phyloP scores from a whole-genome alignment of 2,113 vertebrate species.

The Heterotis niloticus region DNA sequence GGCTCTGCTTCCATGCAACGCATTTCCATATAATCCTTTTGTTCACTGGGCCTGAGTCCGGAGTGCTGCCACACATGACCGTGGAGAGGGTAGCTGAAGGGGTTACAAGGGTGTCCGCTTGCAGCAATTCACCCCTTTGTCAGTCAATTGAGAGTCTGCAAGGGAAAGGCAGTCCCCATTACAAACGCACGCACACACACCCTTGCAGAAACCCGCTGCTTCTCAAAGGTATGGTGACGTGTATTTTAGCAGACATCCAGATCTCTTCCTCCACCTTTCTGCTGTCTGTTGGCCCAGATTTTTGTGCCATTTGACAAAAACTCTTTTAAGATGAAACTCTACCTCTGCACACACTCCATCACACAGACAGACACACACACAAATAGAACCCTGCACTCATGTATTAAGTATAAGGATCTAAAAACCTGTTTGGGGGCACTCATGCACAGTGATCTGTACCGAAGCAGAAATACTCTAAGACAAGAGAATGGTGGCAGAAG shows the following conservation, averaged over 20 bases:
- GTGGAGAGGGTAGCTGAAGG: neutral
- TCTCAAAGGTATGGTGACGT: neutral
- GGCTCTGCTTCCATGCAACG: neutral
- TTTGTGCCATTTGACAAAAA: neutral
- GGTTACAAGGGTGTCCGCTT: neutral
- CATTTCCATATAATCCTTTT: conserved; percentile 21
- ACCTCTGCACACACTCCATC: neutral
- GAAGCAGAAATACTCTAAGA: neutral
- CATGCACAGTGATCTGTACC: neutral
- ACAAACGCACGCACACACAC: neutral
- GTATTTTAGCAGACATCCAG: neutral
- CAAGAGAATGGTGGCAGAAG: neutral
- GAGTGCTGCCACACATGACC: neutral
- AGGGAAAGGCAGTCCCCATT: conserved; percentile 18
- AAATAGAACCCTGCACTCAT: neutral
- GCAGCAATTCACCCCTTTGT: conserved; percentile 16
- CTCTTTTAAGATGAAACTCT: neutral
- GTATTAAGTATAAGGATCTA: neutral
- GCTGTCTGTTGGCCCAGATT: neutral
- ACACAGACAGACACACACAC: neutral
- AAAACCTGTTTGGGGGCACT: neutral
- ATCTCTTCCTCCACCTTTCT: neutral
- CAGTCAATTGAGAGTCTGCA: conserved; percentile 30
- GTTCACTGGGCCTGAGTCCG: neutral
- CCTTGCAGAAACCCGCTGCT: conserved; percentile 30